Conservation (phyloP, 2,113 vertebrate genomes). For the Falcunculus frontatus region DNA sequence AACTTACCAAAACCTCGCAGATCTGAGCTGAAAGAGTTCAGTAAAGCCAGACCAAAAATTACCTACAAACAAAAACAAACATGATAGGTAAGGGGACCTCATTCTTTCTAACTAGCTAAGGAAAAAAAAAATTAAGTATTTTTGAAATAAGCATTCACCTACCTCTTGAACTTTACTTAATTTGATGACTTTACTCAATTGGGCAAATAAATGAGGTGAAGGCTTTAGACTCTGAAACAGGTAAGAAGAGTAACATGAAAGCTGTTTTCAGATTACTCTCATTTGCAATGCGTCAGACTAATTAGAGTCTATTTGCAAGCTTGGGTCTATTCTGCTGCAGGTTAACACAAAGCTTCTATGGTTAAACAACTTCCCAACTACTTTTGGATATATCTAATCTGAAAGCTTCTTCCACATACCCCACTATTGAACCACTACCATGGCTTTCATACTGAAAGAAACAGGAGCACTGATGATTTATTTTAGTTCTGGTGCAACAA, state of each 20-base stretch:
- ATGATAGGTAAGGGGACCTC: neutral
- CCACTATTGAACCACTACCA: neutral
- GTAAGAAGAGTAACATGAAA: constrained; percentile 15
- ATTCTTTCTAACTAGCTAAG: neutral
- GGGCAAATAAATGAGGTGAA: constrained; percentile 94
- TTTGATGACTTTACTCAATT: constrained; percentile 99
- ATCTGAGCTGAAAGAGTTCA: constrained; percentile 94
- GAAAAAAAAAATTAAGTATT: neutral
- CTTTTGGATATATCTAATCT: neutral
- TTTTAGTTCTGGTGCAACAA: neutral
- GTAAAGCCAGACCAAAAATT: constrained; percentile 95
- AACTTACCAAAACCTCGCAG: constrained; percentile 94
- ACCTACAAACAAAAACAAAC: constrained; percentile 77
- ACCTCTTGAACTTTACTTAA: constrained; percentile 99
- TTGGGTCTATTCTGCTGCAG: neutral
- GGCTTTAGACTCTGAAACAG: constrained; percentile 96
- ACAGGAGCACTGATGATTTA: neutral
- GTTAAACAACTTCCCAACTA: neutral
- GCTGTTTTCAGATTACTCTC: neutral
- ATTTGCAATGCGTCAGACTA: neutral
- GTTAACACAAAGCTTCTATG: neutral
- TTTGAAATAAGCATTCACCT: constrained; percentile 55
- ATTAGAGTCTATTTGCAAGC: neutral
- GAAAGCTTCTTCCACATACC: neutral
- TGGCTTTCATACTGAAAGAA: neutral